Evolutionary conservation across 2,888 invertebrate genomes (phyloP).

Genomic region (Quadroppia sp.): DNA sequence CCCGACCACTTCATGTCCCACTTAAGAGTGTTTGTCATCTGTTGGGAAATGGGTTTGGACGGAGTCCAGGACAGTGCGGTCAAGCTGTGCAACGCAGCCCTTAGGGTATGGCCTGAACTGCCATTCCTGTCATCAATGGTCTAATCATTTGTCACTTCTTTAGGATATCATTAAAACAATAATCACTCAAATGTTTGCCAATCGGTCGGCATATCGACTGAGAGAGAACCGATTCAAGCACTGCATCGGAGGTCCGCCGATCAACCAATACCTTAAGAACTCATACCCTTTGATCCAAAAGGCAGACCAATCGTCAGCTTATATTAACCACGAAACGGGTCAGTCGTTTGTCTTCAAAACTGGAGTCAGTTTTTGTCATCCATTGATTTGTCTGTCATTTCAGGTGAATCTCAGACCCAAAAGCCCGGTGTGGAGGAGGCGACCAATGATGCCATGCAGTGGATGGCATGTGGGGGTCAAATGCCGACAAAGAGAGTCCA

Average conservation of each 20-base stretch:
- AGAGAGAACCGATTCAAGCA: slow-evolving; percentile 70
- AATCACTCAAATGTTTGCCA: slow-evolving; percentile 70
- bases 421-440: slow-evolving; percentile 10
- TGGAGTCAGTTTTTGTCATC: background rate
- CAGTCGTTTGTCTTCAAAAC: too few relatives aligned
- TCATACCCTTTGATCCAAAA: slow-evolving; percentile 51
- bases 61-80: slow-evolving; percentile 73
- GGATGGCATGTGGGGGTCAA: slow-evolving; percentile 37
- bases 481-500: background rate
- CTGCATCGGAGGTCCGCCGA: slow-evolving; percentile 70
- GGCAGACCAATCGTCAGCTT: slow-evolving; percentile 7
- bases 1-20: slow-evolving; percentile 78
- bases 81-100: slow-evolving; percentile 64
- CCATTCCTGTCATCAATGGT: background rate
- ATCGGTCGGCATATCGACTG: slow-evolving; percentile 73
- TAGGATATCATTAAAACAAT: slow-evolving; percentile 69
- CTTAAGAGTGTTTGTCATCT: slow-evolving; percentile 74
- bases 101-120: background rate
- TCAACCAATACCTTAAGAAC: slow-evolving; percentile 75
- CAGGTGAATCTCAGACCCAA: slow-evolving; percentile 24
- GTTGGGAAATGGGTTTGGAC: slow-evolving; percentile 82
- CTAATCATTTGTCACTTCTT: slow-evolving; percentile 49
- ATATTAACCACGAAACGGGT: background rate
- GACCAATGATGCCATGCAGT: slow-evolving; percentile 32
- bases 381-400: background rate